A percentile compares a stretch with the other conserved stretches of the same genome.
Evolutionary conservation across 1,140 invertebrate genomes (phyloP).

Genomic region (Caenorhabditis briggsae): DNA sequence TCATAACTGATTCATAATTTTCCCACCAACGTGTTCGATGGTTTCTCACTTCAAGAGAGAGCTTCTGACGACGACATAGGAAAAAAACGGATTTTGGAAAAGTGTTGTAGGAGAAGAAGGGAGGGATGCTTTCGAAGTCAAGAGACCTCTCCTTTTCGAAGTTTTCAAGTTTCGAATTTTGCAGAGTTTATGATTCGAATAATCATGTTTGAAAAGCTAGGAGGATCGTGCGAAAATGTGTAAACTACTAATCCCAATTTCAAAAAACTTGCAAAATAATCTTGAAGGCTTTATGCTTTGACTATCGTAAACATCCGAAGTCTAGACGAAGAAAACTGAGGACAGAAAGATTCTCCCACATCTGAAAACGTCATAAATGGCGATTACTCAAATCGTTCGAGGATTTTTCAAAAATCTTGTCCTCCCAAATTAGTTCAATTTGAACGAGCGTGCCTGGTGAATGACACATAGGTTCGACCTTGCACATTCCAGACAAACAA

Average conservation of each 20-base stretch:
- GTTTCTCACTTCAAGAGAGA: conserved; percentile 2
- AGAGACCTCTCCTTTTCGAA: not conserved
- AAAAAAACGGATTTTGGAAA: conserved; percentile 11
- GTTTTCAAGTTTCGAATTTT: not conserved
- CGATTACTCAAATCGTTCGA: conserved; percentile 2
- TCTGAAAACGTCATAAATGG: not conserved
- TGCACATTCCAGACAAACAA: not conserved
- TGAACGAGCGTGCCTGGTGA: not conserved
- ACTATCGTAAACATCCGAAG: not conserved
- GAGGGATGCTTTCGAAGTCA: not conserved
- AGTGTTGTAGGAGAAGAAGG: not conserved
- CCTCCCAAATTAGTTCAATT: conserved; percentile 6
- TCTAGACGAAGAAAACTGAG: not conserved
- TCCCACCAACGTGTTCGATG: conserved; percentile 31
- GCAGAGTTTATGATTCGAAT: not conserved
- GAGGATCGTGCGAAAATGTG: no score
- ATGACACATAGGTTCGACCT: conserved; percentile 3
- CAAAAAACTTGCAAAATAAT: no score
- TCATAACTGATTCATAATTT: conserved; percentile 41
- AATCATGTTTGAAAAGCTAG: not conserved
- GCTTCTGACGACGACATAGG: not conserved
- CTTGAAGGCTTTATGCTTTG: not conserved
- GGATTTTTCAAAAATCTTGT: not conserved
- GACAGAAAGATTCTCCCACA: not conserved
- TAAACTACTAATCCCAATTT: no score